Conservation (phyloP, 2,113 vertebrate species). For the Cyprinodon variegatus region DNA sequence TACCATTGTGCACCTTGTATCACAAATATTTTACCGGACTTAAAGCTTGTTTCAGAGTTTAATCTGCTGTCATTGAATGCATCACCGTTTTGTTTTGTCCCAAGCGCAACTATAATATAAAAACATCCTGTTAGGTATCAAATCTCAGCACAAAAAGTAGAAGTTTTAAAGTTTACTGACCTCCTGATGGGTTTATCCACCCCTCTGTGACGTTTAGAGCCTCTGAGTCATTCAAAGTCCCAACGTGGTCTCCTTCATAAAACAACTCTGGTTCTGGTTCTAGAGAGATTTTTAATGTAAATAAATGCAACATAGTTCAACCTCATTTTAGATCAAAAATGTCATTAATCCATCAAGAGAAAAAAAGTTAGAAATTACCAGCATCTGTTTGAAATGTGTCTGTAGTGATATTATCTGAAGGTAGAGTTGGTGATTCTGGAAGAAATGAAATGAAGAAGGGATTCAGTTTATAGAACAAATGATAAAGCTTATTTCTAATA, state of each 20-base stretch:
- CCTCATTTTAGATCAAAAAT: background rate
- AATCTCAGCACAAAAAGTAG: background rate
- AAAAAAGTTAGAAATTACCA: background rate
- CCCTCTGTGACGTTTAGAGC: conserved; percentile 1
- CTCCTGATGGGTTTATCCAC: background rate
- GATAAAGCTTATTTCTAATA: background rate
- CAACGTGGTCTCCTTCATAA: too few relatives aligned
- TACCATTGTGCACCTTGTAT: background rate
- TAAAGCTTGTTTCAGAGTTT: background rate
- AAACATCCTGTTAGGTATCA: background rate
- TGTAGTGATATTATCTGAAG: background rate
- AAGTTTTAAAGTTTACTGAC: background rate
- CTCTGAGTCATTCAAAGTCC: background rate
- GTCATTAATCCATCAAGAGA: background rate
- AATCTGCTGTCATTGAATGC: background rate
- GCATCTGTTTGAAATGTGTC: background rate
- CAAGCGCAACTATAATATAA: background rate
- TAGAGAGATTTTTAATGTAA: background rate
- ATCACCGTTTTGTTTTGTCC: conserved; percentile 8
- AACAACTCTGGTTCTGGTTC: background rate
- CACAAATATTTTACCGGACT: conserved; percentile 7
- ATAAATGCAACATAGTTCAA: background rate
- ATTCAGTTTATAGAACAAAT: background rate
- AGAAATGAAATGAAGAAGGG: background rate
- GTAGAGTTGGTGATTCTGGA: background rate